Evolutionary conservation across 2,113 vertebrate species (phyloP).

Genomic region (Colius striatus): DNA sequence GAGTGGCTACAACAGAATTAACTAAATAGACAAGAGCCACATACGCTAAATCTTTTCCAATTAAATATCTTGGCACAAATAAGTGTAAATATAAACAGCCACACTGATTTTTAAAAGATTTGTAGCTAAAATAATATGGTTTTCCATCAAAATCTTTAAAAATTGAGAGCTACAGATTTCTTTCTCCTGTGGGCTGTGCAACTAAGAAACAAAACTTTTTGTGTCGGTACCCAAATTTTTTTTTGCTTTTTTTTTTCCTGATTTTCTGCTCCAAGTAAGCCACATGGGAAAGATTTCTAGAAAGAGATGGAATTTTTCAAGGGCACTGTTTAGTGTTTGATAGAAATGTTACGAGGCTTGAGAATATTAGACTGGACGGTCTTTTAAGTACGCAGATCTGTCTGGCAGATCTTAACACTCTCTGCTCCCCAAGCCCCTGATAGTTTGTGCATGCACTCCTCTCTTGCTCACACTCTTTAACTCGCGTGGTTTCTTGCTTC

Average conservation of each 20-base stretch:
- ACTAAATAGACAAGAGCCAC: background rate
- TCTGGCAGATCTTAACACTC: background rate
- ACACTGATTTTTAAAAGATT: background rate
- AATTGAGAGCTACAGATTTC: background rate
- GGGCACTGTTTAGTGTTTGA: background rate
- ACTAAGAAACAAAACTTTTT: background rate
- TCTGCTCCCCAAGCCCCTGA: fast-evolving
- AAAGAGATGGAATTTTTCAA: background rate
- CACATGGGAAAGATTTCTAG: background rate
- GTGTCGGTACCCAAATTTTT: background rate
- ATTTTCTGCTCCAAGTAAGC: background rate
- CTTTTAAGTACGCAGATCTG: background rate
- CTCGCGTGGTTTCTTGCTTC: background rate
- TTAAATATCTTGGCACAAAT: background rate
- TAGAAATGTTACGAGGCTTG: background rate
- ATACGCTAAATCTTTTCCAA: background rate
- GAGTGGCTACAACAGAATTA: background rate
- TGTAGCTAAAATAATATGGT: background rate
- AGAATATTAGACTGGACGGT: background rate
- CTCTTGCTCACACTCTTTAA: background rate
- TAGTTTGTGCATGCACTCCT: background rate
- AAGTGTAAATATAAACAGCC: background rate
- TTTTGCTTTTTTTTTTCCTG: background rate
- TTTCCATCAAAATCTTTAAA: background rate
- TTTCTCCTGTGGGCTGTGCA: background rate